These are phyloP conservation scores for Leontocebus nigricollis DNA, from an alignment of 2,797 vertebrate genomes.

Conservation along the genomic window DNA sequence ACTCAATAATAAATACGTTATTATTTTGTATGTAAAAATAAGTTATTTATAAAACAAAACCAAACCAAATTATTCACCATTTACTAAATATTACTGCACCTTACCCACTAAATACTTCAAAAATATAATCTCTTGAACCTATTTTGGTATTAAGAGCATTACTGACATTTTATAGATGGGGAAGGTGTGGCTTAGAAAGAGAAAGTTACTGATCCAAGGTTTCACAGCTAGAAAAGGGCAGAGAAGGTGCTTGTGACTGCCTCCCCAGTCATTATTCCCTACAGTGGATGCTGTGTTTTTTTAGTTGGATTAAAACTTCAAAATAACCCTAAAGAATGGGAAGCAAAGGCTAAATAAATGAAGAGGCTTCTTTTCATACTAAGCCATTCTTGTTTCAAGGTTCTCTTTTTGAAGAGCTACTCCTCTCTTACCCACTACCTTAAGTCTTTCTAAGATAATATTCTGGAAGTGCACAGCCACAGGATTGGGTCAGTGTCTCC, in stretches of 20 bases:
- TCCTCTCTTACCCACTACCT: rapidly evolving
- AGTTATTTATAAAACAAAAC: not conserved
- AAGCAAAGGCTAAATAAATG: not conserved
- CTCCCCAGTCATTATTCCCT: not conserved
- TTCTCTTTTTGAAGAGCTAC: not conserved
- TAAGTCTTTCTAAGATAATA: not conserved
- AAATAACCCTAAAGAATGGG: not conserved
- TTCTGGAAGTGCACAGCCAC: not conserved
- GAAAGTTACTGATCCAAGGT: not conserved
- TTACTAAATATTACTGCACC: not conserved
- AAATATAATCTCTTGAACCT: not conserved
- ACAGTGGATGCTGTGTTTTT: rapidly evolving
- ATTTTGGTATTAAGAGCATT: not conserved
- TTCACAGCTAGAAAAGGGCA: not conserved
- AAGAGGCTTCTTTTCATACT: not conserved
- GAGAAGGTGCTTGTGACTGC: rapidly evolving
- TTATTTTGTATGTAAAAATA: not conserved
- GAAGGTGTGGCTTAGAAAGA: not conserved
- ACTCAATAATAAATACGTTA: not conserved
- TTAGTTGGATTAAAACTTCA: not conserved
- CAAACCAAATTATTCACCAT: not conserved
- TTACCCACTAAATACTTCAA: not conserved
- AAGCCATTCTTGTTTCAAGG: not conserved
- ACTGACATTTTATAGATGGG: not conserved
- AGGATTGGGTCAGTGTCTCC: not conserved